These are phyloP conservation scores for Exocentrus adspersus DNA, from an alignment of 2,888 invertebrate genomes.

Conservation along the genomic window DNA sequence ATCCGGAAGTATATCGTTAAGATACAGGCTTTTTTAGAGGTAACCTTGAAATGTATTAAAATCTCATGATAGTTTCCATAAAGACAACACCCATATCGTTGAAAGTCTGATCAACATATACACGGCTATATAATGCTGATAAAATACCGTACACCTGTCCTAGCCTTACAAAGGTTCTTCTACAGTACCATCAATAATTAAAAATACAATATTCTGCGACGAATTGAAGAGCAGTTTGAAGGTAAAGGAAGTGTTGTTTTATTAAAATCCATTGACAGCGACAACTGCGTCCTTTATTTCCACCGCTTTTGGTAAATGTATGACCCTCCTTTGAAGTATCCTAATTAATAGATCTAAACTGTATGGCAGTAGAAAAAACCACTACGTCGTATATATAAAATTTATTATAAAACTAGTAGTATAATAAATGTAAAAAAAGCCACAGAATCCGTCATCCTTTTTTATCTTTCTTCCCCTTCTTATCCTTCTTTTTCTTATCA, in stretches of 20 bases:
- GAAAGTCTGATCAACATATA: constrained; percentile 51
- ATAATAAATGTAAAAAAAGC: no score
- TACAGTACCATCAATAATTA: constrained; percentile 35
- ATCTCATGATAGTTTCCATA: constrained; percentile 44
- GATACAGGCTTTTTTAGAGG: constrained; percentile 56
- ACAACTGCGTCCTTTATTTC: constrained; percentile 49
- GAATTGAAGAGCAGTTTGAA: constrained; percentile 48
- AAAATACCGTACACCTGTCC: constrained; percentile 9
- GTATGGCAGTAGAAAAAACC: no score
- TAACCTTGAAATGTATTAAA: constrained; percentile 47
- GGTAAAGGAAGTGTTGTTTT: constrained; percentile 43
- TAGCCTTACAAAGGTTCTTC: constrained; percentile 49
- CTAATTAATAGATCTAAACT: no score
- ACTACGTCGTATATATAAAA: no score
- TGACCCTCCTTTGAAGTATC: no score
- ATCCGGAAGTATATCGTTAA: constrained; percentile 43
- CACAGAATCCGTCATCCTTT: neutral
- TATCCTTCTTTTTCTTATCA: neutral
- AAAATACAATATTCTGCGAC: constrained; percentile 34
- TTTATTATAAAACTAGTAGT: no score
- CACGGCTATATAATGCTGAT: constrained; percentile 46
- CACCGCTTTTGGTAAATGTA: no score
- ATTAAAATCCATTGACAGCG: constrained; percentile 13
- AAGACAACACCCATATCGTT: constrained; percentile 45
- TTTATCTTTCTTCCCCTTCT: neutral